Evolutionary conservation across 2,113 vertebrate genomes (phyloP), one percentile per base, ranked within the genome.

Genomic region (Recurvirostra avosetta): DNA sequence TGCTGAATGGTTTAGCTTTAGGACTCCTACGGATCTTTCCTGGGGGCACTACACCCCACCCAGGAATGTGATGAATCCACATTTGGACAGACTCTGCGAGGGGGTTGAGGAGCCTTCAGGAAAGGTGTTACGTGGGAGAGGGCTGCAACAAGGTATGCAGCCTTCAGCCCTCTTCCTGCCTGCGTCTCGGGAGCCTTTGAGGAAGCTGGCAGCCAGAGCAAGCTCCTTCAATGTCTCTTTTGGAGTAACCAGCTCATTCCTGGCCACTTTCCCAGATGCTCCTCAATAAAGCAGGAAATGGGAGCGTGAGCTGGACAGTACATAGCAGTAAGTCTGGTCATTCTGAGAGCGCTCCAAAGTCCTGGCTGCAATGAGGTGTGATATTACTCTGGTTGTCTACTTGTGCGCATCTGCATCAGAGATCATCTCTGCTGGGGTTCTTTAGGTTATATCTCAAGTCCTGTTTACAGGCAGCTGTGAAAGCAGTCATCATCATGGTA

Each of bases 251-350:
- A 83, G 12, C 67, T 91, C 86, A 22, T 32, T 94, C 72, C 79
- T 97, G 94, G 79, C 63, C 47, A 8, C 47, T 91, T 93, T 95
- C 92, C 92, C 91, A 94, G 91, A 41, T 86, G 63, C 5, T 91
- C 32, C 63, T 86, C 79, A 94, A 25, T 47, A 77, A 73, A 62
- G 45, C 41, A 96, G 76, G 76, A 94, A 93, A 93, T 17, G n/a
- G 90, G 29, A 95, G 58, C 1, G 12, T 80, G 59, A 94, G 67
- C 72, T 86, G 88, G 71, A 66, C 82, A 77, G 59, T 70, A 38
- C 59, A 43, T 13, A 74, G 45, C 34, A 86, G 30, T 72, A 79
- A 90, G 77, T 41, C 45, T 62, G 67, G 88, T 73, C 40, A 66
- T 68, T 77, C 59, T 71, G 61, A 93, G 58, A 67, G 32, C 22